Conservation (phyloP, 2,797 vertebrate genomes). For the Oreortyx pictus region DNA sequence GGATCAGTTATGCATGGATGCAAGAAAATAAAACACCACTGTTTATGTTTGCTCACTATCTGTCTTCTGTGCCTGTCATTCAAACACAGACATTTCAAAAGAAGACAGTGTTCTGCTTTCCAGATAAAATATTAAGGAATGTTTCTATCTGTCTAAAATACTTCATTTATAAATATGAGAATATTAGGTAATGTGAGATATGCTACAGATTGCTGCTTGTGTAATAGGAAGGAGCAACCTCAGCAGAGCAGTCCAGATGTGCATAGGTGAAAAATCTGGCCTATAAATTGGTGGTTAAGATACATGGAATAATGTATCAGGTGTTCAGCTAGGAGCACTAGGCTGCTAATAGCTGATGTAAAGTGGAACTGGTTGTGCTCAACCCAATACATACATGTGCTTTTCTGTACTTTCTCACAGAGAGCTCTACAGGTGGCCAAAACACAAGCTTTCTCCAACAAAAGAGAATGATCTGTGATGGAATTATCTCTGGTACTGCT, state of each 20-base stretch:
- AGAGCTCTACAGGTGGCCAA: background rate
- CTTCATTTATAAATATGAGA: background rate
- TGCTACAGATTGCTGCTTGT: background rate
- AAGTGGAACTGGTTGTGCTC: background rate
- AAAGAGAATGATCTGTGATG: background rate
- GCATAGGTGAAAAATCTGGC: background rate
- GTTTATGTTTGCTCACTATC: background rate
- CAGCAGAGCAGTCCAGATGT: background rate
- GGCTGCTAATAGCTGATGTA: background rate
- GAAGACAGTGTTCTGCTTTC: background rate
- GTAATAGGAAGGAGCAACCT: background rate
- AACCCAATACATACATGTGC: background rate
- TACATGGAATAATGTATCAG: background rate
- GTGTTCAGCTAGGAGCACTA: background rate
- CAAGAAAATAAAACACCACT: background rate
- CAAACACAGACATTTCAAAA: background rate
- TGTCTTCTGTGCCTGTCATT: background rate
- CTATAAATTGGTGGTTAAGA: background rate
- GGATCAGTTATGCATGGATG: rapidly evolving
- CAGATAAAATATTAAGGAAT: background rate
- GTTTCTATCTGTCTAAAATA: background rate
- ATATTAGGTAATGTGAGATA: background rate
- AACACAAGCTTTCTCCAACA: background rate
- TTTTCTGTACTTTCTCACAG: background rate
- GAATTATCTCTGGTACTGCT: background rate